Base-by-base conservation (phyloP, 1,140 invertebrate species). In the Phthorimaea operculella region DNA sequence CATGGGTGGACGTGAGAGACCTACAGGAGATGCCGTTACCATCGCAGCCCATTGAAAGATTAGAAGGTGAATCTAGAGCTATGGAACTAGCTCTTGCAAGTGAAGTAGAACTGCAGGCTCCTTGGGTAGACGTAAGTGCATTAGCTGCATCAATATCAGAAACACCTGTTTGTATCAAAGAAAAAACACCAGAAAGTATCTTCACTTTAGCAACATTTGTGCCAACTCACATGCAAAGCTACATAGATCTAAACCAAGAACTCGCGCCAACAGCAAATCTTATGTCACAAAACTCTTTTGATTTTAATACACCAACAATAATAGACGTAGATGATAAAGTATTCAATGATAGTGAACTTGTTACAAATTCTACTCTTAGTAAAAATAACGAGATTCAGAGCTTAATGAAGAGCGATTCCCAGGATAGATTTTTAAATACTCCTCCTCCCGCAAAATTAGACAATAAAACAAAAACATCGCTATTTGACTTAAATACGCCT, bases 171-270 rank as follows among this genome's bases (percentile, higher is more conserved):
- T 86, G 83, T 74, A 74, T 88, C 64, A 72, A 86, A 86, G 68
- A 89, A 68, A 77, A 89, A 76, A 54, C 85, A 71, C 86, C 86
- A 16, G 73, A 90, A 18, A 87, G 72, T 58, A 86, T 87, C 57
- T 87, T 86, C 55, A 28, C 21, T 28, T 28, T 28, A 28, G 85
- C 84, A 5, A 90, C 89, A 10, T 91, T 89, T 42, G 85, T 93
- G 58, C 90, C 91, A 9, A 92, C 90, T 0, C 90, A 90, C 51
- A 90, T 92, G 74, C 91, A 92, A 62, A 92, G 91, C 51, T 91
- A 90, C 65, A 88, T 90, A 36, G 86, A 90, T 60, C 64, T 90
- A 33, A 81, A 76, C 51, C 56, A 69, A 10, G 77, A 82, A 65
- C 52, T 63, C 9, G 62, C 72, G 9, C 77, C 82, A 0, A 74